Evolutionary conservation across 2,888 invertebrate genomes (phyloP).

Genomic region (Melinaea marsaeus): DNA sequence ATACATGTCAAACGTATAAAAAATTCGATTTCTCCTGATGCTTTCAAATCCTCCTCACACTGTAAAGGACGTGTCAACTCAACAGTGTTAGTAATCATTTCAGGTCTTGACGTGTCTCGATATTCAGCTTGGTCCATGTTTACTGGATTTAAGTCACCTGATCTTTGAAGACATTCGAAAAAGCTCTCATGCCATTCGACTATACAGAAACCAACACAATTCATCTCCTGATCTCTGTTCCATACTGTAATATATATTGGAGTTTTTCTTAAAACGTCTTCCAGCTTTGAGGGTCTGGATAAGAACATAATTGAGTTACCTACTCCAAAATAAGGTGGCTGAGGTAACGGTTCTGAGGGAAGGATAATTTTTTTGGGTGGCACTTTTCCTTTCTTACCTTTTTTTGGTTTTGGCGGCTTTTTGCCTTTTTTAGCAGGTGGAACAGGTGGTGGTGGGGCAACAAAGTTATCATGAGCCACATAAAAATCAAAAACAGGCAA

Average conservation of each 20-base stretch:
- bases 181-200: conserved; percentile 67
- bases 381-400: conserved; percentile 48
- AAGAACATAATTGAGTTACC: conserved; percentile 67
- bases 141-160: conserved; percentile 58
- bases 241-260: conserved; percentile 68
- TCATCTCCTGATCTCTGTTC: conserved; percentile 67
- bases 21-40: conserved; percentile 67
- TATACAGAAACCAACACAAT: conserved; percentile 60
- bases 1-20: conserved; percentile 61
- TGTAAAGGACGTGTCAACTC: conserved; percentile 55
- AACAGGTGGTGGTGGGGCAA: conserved; percentile 63
- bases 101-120: conserved; percentile 54
- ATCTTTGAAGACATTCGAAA: conserved; percentile 54
- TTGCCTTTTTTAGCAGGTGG: conserved; percentile 54
- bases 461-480: conserved; percentile 70
- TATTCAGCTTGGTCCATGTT: conserved; percentile 64
- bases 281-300: conserved; percentile 62
- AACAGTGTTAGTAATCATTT: conserved; percentile 66
- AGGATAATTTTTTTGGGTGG: conserved; percentile 49
- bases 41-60: conserved; percentile 67
- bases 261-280: conserved; percentile 58
- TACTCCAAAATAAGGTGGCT: conserved; percentile 69
- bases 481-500: conserved; percentile 67
- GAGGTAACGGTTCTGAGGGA: conserved; percentile 69
- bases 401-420: conserved; percentile 46